Evolutionary conservation across 2,113 vertebrate genomes (phyloP).

Genomic region (Toxostoma redivivum): DNA sequence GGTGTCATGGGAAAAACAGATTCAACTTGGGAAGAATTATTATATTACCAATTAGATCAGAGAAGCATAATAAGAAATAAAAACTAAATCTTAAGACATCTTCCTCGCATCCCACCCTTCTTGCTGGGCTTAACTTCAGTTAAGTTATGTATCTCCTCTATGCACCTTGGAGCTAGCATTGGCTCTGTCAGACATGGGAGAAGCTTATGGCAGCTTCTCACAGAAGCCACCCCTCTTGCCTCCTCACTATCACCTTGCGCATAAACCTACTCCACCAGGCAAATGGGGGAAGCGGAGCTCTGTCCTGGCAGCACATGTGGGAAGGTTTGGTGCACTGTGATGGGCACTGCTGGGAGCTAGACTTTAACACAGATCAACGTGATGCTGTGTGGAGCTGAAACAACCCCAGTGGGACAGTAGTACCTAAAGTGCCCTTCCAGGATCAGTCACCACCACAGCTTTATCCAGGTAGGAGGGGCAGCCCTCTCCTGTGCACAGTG

Average conservation of each 20-base stretch:
- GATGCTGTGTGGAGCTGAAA: neutral
- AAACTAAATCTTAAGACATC: neutral
- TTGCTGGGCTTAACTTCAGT: neutral
- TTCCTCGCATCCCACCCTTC: neutral
- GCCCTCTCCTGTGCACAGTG: accelerated
- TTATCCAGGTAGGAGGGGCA: neutral
- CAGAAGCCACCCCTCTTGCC: neutral
- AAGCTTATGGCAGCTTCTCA: neutral
- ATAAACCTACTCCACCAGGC: neutral
- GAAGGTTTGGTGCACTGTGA: neutral
- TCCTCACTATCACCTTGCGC: neutral
- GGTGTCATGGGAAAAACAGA: neutral
- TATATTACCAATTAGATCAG: neutral
- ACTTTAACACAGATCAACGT: neutral
- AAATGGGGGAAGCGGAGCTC: neutral
- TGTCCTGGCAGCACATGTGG: neutral
- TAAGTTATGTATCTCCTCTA: accelerated
- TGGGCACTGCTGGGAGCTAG: neutral
- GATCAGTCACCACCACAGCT: neutral
- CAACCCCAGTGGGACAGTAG: neutral
- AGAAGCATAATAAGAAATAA: neutral
- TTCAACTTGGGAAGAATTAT: neutral
- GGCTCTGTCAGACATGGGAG: neutral
- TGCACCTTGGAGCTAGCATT: neutral
- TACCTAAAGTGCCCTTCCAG: neutral